Evolutionary conservation across 2,113 vertebrate species (phyloP).

Genomic region (Todiramphus saurophagus): DNA sequence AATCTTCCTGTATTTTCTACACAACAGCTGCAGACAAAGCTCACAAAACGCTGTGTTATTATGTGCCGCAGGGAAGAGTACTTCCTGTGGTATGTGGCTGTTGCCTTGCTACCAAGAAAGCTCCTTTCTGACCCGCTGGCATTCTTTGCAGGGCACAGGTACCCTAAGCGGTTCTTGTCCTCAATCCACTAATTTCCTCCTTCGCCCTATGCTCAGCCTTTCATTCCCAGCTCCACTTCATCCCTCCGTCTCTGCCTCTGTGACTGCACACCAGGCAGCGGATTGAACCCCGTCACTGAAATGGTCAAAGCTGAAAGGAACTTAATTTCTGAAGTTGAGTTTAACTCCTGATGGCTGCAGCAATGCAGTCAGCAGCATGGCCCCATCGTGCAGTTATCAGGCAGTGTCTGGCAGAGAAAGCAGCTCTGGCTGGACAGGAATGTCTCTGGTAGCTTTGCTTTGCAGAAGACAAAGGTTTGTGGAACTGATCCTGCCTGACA

Average conservation of each 20-base stretch:
- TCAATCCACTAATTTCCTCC: neutral
- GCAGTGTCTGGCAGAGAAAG: neutral
- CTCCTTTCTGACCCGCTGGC: neutral
- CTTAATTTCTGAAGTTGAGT: neutral
- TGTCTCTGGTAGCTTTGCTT: neutral
- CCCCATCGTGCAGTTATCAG: neutral
- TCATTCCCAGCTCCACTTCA: neutral
- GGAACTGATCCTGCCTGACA: neutral
- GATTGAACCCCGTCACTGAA: neutral
- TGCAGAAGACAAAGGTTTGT: neutral
- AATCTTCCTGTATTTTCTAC: neutral
- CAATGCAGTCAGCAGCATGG: neutral
- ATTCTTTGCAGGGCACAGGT: neutral
- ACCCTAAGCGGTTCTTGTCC: neutral
- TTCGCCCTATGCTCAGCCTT: neutral
- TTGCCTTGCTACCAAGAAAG: neutral
- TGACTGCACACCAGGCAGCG: fast-evolving
- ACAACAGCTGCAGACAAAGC: neutral
- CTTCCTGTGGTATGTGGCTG: neutral
- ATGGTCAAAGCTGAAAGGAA: neutral
- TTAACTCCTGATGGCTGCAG: neutral
- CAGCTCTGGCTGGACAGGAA: neutral
- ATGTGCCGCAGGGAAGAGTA: neutral
- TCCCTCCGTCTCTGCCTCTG: neutral
- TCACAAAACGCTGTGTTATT: neutral